Evolutionary conservation across 2,797 vertebrate genomes (phyloP), one percentile per base, ranked within the genome.

Genomic region (Sebastes variabilis): DNA sequence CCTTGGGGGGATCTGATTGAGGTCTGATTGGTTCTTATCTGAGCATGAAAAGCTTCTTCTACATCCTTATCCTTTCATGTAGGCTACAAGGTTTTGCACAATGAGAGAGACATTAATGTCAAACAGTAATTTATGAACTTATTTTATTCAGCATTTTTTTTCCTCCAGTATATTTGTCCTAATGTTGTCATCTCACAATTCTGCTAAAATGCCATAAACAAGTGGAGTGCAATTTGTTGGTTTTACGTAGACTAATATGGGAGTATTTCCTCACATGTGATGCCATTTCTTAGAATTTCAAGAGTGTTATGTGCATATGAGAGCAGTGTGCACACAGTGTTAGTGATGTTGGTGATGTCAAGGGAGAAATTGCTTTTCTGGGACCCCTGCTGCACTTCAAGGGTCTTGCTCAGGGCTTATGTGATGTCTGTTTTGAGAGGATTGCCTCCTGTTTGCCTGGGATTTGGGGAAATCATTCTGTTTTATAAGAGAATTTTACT

Each of bases 361-460:
- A 75, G 71, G 76, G 76, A 88, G 77, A 88, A 85, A 84, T 81
- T 78, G 83, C 83, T 88, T 85, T 87, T 81, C 66, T 79, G 61
- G 79, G 75, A 75, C 75, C 84, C 81, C 81, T 32, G 75, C 84
- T 83, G 83, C 49, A 88, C 83, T 82, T 87, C 77, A 88, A 84
- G 82, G 61, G 71, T 69, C 79, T 84, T 71, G 69, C 62, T 75
- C 49, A 62, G 25, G 72, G 84, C 76, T 87, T 73, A 75, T 82
- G 54, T 67, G 71, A 84, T 82, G 72, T 82, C 77, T 81, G 68
- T 85, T 89, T 83, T 72, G 67, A 79, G 20, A 72, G 72, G 75
- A 81, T 72, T 84, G 72, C 32, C 49, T 75, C 38, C 66, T 64
- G 52, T 74, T 75, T 80, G 59, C 20, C 27, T 71, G 24, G 30